Evolutionary conservation across 2,113 vertebrate species (phyloP), one percentile per base, ranked within the genome.

Genomic region (Thamnaconus septentrionalis): DNA sequence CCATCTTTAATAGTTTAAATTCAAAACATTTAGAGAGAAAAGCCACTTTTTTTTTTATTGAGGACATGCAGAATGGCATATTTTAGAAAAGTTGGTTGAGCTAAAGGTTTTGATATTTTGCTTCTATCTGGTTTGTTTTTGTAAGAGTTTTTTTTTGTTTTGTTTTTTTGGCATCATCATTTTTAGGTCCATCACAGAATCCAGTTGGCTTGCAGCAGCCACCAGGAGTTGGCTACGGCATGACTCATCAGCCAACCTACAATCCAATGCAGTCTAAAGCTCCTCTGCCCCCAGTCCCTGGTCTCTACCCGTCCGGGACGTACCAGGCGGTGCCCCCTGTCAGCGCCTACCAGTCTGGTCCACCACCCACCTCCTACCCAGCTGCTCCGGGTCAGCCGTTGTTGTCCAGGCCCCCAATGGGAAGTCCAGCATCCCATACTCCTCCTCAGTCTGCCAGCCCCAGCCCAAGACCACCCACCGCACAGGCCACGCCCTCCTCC

Each of bases 101-200:
- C 18, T 31, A 31, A 48, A 4, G 8, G 8, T 4, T 48, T 48
- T 48, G 45, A 6, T 3, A 48, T 9, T 48, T 48, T 8, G 47
- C 8, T 9, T 48, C 8, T 1, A 48, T 9, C 8, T 48, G 5
- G 11, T 48, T 9, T 48, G 48, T 50, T 1, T 5, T 11, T 50
- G 11, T n/a, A 31, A 50, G 48, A 50, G 10, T 50, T 11, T 50
- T 50, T n/a, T 12, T 8, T 59, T 6, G n/a, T n/a, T 18, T 39
- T 48, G 3, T 64, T 10, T 75, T 50, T 45, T 49, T 31, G 54
- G n/a, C 57, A 44, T 56, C 61, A 31, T 55, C 18, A 46, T 31
- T 82, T 82, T 11, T 62, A 98, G 97, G 97, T 90, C 96, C 97
- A 61, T 92, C 95, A 47, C 94, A 92, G 61, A 94, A 91, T 80